These are phyloP conservation scores for Apamea sordens DNA, from an alignment of 2,888 invertebrate species.

Conservation along the genomic window DNA sequence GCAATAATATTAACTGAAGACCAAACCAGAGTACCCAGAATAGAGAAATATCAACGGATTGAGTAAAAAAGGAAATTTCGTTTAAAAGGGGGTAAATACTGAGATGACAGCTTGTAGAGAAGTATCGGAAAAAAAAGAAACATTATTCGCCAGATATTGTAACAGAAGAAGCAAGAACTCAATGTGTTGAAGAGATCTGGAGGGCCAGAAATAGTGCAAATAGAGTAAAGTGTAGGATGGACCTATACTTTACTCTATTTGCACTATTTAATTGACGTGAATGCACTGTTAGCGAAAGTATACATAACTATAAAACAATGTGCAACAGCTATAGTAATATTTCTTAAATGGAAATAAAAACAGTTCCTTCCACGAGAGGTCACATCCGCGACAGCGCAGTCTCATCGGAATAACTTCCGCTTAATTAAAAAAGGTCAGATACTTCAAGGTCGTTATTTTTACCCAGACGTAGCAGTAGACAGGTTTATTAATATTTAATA, in stretches of 20 bases:
- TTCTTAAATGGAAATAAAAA: background rate
- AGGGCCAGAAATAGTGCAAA: too few relatives aligned
- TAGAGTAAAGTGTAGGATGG: too few relatives aligned
- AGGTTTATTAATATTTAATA: constrained; percentile 20
- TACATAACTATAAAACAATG: background rate
- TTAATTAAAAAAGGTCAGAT: constrained; percentile 39
- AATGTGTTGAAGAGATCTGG: background rate
- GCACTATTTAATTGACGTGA: too few relatives aligned
- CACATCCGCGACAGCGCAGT: constrained; percentile 10
- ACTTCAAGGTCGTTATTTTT: constrained; percentile 30
- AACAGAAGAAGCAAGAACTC: background rate
- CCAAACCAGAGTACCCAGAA: too few relatives aligned
- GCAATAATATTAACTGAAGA: background rate
- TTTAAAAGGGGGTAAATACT: too few relatives aligned
- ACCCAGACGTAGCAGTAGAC: constrained; percentile 16
- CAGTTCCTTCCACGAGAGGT: background rate
- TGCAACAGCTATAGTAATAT: background rate
- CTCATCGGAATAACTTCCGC: constrained; percentile 23
- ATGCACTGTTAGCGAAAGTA: background rate
- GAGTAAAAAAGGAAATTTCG: too few relatives aligned
- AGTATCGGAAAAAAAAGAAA: too few relatives aligned
- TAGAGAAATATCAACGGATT: too few relatives aligned
- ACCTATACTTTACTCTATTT: too few relatives aligned
- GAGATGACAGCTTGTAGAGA: too few relatives aligned
- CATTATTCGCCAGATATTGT: too few relatives aligned